phyloP scores from a whole-genome alignment of 2,888 invertebrate species.

The Frankliniella fusca region DNA sequence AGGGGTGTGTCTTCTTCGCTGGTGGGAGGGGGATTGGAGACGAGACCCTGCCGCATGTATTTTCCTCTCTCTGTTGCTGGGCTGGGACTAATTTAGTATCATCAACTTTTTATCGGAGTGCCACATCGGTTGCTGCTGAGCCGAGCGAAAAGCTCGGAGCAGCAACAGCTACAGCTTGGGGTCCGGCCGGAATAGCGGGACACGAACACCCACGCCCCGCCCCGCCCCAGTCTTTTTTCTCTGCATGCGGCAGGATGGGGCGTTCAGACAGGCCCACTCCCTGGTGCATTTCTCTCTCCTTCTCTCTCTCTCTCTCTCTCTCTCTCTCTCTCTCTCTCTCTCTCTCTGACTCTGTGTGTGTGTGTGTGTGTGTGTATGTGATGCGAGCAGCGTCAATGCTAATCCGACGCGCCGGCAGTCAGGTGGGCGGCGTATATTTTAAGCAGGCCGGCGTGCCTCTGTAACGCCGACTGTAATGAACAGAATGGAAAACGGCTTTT shows the following conservation, averaged over 20 bases:
- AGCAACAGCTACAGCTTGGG: neutral
- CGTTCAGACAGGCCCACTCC: neutral
- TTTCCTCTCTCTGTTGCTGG: too few species aligned
- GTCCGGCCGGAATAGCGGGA: neutral
- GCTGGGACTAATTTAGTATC: neutral
- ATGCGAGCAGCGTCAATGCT: too few species aligned
- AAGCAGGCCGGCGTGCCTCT: too few species aligned
- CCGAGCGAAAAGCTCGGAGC: neutral
- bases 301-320: constrained; percentile 11
- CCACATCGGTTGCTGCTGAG: neutral
- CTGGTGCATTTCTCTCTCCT: neutral
- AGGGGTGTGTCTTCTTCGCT: too few species aligned
- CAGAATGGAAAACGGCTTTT: too few species aligned
- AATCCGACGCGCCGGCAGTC: too few species aligned
- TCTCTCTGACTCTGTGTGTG: neutral
- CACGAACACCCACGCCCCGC: neutral
- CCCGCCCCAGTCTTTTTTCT: neutral
- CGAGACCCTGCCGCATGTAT: too few species aligned
- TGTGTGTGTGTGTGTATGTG: neutral
- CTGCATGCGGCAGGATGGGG: neutral
- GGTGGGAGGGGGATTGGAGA: too few species aligned
- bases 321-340: too few species aligned
- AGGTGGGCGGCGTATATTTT: too few species aligned
- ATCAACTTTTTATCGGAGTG: neutral
- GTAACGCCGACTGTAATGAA: too few species aligned